These are phyloP conservation scores for Pygocentrus nattereri DNA, from an alignment of 2,797 vertebrate genomes.

Conservation along the genomic window DNA sequence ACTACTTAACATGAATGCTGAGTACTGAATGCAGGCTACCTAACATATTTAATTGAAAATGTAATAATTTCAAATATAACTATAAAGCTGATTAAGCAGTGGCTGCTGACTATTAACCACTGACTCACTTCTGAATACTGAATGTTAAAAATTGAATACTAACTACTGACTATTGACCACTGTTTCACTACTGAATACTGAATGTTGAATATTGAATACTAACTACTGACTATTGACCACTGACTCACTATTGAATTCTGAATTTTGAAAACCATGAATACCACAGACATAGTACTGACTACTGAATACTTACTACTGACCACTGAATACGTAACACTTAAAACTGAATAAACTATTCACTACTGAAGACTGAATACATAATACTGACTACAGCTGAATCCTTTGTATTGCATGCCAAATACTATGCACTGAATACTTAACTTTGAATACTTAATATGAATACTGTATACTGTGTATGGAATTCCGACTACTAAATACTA, in stretches of 20 bases:
- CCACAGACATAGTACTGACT: not conserved
- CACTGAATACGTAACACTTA: not conserved
- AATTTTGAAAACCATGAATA: not conserved
- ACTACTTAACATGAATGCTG: not conserved
- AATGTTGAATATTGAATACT: not conserved
- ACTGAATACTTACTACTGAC: not conserved
- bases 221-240: not conserved
- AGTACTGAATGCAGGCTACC: not conserved
- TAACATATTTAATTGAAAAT: not conserved
- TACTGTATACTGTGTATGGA: too few relatives aligned
- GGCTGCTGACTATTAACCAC: too few relatives aligned
- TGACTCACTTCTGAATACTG: too few relatives aligned
- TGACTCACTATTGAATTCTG: too few relatives aligned
- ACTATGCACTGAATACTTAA: not conserved
- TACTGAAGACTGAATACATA: too few relatives aligned
- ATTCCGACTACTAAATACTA: too few relatives aligned
- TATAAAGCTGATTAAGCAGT: too few relatives aligned
- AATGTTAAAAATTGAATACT: not conserved
- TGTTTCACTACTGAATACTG: too few relatives aligned
- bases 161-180: too few relatives aligned
- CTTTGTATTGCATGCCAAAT: not conserved
- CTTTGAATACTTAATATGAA: too few relatives aligned
- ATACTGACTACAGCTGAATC: not conserved
- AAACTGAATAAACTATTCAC: not conserved
- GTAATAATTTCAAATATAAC: too few relatives aligned